Base-by-base conservation (phyloP, 2,888 invertebrate species). In the Acronicta leporina region DNA sequence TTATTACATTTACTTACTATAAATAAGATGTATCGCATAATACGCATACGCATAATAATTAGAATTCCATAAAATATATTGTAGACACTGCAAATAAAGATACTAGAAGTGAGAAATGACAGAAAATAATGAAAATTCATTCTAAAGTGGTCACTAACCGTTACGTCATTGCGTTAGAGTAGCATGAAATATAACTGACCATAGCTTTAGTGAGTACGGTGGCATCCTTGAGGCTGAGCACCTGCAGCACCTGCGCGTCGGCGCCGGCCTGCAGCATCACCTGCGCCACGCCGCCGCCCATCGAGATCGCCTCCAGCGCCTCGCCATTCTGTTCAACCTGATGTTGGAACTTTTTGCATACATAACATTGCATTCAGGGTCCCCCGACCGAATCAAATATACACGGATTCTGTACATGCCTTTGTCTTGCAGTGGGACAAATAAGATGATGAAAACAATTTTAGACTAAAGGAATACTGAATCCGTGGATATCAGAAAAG, bases 171-270 rank as follows among this genome's bases (percentile, higher is more conserved):
- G 9, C 9, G 35, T 35, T 35, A 9, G 10, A 33, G 33, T 10
- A 5, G 13, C 11, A 42, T 45, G 27, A 42, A 54, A 43, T 27
- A 46, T 11, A 25, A 64, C 74, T 65, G 45, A 92, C 97, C 96
- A 97, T 97, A 56, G 97, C 97, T 91, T 97, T 97, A 79, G 96
- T 96, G 75, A 97, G 95, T 65, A 96, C 96, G 65, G 97, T 96
- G 71, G 97, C 97, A 90, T 98, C 98, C 92, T 98, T 98, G 69
- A 98, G 95, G 62, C 97, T 97, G 83, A 98, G 96, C 80, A 98
- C 97, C 92, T 98, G 97, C 82, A 98, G 95, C 75, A 95, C 96
- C 91, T 98, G 97, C 44, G 96, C 96, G 84, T 97, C 97, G 45
- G 96, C 96, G 48, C 80, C 81, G 58, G 86, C 83, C 80, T 97